Evolutionary conservation across 2,888 invertebrate species (phyloP).

Genomic region (Zele albiditarsus): DNA sequence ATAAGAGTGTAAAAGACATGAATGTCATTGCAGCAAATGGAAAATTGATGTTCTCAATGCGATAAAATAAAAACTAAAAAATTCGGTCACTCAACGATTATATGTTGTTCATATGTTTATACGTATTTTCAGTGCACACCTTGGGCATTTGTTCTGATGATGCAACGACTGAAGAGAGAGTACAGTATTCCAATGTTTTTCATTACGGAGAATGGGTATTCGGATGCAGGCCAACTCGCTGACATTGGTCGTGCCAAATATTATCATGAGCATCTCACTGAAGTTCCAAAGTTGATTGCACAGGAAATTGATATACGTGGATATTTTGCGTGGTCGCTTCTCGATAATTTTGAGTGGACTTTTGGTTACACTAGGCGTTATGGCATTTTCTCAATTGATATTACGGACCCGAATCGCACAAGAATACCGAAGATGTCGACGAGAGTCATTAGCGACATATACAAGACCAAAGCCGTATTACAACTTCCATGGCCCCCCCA

Average conservation of each 20-base stretch:
- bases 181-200: slow-evolving; percentile 77
- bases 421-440: slow-evolving; percentile 80
- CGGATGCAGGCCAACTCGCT: slow-evolving; percentile 73
- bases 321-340: slow-evolving; percentile 85
- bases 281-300: slow-evolving; percentile 55
- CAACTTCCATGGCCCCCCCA: too few species aligned
- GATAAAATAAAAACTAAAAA: neutral
- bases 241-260: slow-evolving; percentile 73
- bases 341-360: slow-evolving; percentile 89
- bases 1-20: too few species aligned
- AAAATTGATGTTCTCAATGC: too few species aligned
- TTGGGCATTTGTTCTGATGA: slow-evolving; percentile 76
- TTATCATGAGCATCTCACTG: slow-evolving; percentile 60
- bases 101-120: neutral
- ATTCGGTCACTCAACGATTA: neutral
- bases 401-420: slow-evolving; percentile 63
- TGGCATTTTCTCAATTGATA: slow-evolving; percentile 82
- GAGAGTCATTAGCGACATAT: slow-evolving; percentile 75
- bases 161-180: slow-evolving; percentile 74
- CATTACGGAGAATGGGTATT: slow-evolving; percentile 78
- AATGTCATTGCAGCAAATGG: too few species aligned
- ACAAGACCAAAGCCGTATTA: slow-evolving; percentile 59
- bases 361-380: slow-evolving; percentile 80
- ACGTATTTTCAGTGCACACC: slow-evolving; percentile 76
- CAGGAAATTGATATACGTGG: slow-evolving; percentile 69